Conservation (phyloP, 2,797 vertebrate species). For the Eutrigla gurnardus region DNA sequence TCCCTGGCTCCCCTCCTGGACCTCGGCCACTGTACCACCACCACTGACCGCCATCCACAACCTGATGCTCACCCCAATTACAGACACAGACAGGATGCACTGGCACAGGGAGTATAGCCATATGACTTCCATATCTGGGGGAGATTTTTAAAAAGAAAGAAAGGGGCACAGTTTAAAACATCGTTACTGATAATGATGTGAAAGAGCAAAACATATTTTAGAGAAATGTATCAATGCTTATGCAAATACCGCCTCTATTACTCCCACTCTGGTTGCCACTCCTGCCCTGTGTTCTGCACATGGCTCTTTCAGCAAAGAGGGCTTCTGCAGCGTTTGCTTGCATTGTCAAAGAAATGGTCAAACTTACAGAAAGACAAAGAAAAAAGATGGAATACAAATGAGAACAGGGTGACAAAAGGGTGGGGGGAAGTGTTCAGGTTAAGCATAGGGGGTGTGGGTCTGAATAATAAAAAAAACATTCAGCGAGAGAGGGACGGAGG, state of each 20-base stretch:
- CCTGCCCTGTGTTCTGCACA: conserved; percentile 20
- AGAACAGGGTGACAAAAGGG: conserved; percentile 31
- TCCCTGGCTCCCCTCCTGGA: conserved; percentile 26
- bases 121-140: conserved; percentile 72
- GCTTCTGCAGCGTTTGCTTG: conserved; percentile 31
- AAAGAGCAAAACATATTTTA: conserved; percentile 13
- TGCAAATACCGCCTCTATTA: conserved; percentile 41
- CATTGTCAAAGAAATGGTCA: conserved; percentile 34
- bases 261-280: conserved; percentile 21
- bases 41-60: conserved; percentile 70
- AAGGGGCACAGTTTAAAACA: conserved; percentile 18
- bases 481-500: conserved; percentile 1
- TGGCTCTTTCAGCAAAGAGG: conserved; percentile 24
- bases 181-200: conserved; percentile 9
- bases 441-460: conserved; percentile 38
- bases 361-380: conserved; percentile 32
- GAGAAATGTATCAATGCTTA: conserved; percentile 22
- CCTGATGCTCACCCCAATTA: conserved; percentile 76
- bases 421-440: conserved; percentile 39
- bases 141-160: conserved; percentile 5
- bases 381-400: conserved; percentile 51
- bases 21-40: neutral
- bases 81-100: conserved; percentile 70
- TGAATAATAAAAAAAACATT: conserved; percentile 46
- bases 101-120: conserved; percentile 80